Evolutionary conservation across 2,888 invertebrate genomes (phyloP).

Genomic region (Himalopsyche anomala): DNA sequence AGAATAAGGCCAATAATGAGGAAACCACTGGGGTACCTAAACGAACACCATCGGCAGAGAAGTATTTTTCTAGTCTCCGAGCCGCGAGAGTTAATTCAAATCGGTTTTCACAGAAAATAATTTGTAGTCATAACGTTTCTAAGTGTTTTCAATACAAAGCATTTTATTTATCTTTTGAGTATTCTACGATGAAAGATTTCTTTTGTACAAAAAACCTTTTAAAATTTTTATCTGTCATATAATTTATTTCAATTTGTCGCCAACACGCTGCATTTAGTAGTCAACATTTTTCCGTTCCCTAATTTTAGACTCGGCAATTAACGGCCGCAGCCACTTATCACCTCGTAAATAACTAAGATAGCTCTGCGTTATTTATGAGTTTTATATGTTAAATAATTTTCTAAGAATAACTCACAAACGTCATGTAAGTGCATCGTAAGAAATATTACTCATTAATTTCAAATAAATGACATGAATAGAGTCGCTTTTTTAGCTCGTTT

Average conservation of each 20-base stretch:
- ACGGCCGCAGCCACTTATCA: constrained; percentile 20
- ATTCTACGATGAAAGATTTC: neutral
- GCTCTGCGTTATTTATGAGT: constrained; percentile 27
- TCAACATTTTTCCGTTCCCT: neutral
- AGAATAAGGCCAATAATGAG: no score
- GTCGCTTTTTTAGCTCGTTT: no score
- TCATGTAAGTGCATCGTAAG: neutral
- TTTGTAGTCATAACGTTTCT: neutral
- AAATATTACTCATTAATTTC: neutral
- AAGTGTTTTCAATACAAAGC: neutral
- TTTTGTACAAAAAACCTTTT: constrained; percentile 18
- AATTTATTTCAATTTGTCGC: constrained; percentile 36
- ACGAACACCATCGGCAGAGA: no score
- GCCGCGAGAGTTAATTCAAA: no score
- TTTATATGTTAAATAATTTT: constrained; percentile 5
- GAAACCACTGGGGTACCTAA: no score
- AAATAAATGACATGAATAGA: neutral
- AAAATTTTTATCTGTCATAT: neutral
- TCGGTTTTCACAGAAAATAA: neutral
- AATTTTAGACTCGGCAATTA: constrained; percentile 22
- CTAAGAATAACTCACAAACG: neutral
- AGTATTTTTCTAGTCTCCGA: no score
- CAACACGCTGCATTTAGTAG: neutral
- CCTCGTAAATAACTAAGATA: constrained; percentile 39
- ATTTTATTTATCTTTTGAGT: neutral